phyloP scores from a whole-genome alignment of 2,113 vertebrate genomes.

The Climacteris rufus region DNA sequence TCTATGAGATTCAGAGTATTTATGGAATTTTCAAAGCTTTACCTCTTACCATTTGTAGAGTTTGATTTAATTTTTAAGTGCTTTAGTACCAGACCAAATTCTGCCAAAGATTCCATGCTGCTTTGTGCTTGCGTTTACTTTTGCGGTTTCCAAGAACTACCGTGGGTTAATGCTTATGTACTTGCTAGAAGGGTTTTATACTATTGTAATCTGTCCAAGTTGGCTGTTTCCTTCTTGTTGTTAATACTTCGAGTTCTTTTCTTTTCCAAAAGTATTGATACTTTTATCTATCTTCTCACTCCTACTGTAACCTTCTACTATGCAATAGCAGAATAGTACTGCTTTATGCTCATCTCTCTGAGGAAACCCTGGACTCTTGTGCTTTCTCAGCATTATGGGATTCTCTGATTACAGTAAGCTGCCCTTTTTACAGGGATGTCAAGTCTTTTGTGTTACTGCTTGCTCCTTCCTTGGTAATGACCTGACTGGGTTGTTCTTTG shows the following conservation, averaged over 20 bases:
- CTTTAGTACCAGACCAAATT: neutral
- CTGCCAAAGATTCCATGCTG: neutral
- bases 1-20: neutral
- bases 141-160: neutral
- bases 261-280: neutral
- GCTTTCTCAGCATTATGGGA: neutral
- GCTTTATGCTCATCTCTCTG: neutral
- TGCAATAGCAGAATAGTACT: neutral
- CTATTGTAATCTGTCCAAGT: neutral
- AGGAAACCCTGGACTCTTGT: neutral
- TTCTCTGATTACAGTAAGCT: neutral
- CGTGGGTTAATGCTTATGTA: neutral
- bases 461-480: neutral
- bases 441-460: neutral
- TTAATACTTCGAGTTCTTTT: neutral
- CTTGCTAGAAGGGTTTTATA: neutral
- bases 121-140: neutral
- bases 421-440: neutral
- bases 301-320: neutral
- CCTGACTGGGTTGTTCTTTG: neutral
- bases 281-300: neutral
- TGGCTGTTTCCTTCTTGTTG: neutral
- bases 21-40: neutral
- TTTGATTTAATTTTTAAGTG: neutral
- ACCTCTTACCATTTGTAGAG: neutral